Conservation (phyloP, 2,888 invertebrate species). For the Mellilla xanthometata region DNA sequence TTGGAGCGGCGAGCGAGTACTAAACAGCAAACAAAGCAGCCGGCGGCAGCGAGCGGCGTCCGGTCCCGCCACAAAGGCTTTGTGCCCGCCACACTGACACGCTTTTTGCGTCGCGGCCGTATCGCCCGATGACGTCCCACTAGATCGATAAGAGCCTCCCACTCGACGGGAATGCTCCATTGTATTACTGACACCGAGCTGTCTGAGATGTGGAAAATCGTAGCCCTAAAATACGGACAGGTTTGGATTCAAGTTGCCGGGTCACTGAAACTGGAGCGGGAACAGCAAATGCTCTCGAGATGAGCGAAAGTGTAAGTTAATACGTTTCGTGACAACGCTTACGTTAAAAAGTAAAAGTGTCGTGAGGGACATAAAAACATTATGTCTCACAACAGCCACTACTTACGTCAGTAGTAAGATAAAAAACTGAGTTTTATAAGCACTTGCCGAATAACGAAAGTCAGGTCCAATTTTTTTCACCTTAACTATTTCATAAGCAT, state of each 20-base stretch:
- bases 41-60: conserved; percentile 74
- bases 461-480: no score
- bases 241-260: conserved; percentile 29
- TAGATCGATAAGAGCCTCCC: conserved; percentile 80
- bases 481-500: no score
- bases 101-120: conserved; percentile 78
- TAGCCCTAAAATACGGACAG: conserved; percentile 63
- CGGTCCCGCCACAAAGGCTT: conserved; percentile 75
- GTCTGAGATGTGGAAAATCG: conserved; percentile 78
- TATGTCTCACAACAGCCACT: no score
- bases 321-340: no score
- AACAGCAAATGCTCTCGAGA: no score
- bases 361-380: no score
- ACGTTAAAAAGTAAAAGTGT: no score
- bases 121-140: conserved; percentile 80
- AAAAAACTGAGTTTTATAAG: no score
- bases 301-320: no score
- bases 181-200: conserved; percentile 75
- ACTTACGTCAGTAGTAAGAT: no score
- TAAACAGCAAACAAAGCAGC: conserved; percentile 76
- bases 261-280: conserved; percentile 20
- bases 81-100: conserved; percentile 71
- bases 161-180: conserved; percentile 77
- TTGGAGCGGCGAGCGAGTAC: conserved; percentile 66
- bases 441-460: no score